Conservation (phyloP, 1,140 invertebrate species). For the Bombus sylvicola region DNA sequence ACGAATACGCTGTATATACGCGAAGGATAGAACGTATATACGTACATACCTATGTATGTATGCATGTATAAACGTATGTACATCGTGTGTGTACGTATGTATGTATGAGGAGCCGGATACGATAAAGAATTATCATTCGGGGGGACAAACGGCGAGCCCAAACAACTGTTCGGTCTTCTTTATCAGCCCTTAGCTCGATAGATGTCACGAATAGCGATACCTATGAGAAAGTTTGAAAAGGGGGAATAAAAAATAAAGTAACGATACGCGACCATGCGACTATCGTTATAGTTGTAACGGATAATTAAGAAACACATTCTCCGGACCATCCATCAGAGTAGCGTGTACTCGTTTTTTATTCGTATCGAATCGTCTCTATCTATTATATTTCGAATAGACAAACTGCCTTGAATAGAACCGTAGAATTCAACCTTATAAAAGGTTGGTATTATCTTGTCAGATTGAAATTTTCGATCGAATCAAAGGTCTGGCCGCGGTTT, state of each 20-base stretch:
- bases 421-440: background rate
- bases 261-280: background rate
- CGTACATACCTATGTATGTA: background rate
- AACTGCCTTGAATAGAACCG: background rate
- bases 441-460: background rate
- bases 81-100: slow-evolving; percentile 37
- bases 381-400: background rate
- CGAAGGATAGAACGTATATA: too few relatives aligned
- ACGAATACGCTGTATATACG: too few relatives aligned
- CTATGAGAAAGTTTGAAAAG: slow-evolving; percentile 54
- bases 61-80: too few relatives aligned
- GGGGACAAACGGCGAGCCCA: slow-evolving; percentile 59
- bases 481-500: background rate
- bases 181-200: slow-evolving; percentile 62
- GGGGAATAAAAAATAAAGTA: background rate
- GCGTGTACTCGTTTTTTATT: background rate
- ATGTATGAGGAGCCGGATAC: slow-evolving; percentile 78
- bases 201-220: slow-evolving; percentile 51
- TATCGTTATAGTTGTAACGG: background rate
- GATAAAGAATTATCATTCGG: slow-evolving; percentile 78
- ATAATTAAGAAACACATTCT: too few relatives aligned
- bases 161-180: slow-evolving; percentile 51
- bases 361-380: background rate
- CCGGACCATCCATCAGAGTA: too few relatives aligned
- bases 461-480: background rate